phyloP scores from a whole-genome alignment of 2,888 invertebrate genomes.

The Patella ulyssiponensis region DNA sequence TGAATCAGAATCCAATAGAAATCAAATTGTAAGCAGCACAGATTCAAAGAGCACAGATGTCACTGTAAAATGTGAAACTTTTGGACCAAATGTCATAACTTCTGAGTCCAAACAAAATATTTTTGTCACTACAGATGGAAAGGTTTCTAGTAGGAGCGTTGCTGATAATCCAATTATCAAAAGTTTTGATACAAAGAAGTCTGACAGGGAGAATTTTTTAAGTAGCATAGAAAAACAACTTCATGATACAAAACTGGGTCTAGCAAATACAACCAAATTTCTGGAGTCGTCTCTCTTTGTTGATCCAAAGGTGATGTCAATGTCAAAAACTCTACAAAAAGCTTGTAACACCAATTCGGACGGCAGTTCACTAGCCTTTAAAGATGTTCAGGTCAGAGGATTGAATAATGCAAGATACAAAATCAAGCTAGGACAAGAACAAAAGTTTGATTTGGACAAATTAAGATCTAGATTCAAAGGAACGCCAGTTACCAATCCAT shows the following conservation, averaged over 20 bases:
- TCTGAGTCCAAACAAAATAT: no score
- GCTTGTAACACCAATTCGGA: conserved; percentile 17
- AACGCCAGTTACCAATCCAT: neutral
- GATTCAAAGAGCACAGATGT: no score
- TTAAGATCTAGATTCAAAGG: conserved; percentile 23
- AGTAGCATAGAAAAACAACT: neutral
- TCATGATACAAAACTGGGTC: neutral
- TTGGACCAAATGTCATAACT: no score
- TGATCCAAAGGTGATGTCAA: conserved; percentile 24
- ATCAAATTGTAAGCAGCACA: no score
- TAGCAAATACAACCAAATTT: neutral
- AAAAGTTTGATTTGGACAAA: conserved; percentile 23
- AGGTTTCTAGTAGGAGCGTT: no score
- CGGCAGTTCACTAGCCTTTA: conserved; percentile 8
- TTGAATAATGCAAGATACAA: neutral
- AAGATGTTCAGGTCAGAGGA: neutral
- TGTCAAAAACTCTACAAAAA: conserved; percentile 21
- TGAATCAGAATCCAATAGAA: no score
- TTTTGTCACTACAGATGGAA: no score
- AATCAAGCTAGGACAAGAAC: conserved; percentile 3
- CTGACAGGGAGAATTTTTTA: conserved; percentile 1
- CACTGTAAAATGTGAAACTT: no score
- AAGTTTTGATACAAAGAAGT: no score
- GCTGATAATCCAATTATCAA: no score
- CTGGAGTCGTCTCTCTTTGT: conserved; percentile 13